phyloP scores from a whole-genome alignment of 2,888 invertebrate species.

The Sarcophaga variegata region DNA sequence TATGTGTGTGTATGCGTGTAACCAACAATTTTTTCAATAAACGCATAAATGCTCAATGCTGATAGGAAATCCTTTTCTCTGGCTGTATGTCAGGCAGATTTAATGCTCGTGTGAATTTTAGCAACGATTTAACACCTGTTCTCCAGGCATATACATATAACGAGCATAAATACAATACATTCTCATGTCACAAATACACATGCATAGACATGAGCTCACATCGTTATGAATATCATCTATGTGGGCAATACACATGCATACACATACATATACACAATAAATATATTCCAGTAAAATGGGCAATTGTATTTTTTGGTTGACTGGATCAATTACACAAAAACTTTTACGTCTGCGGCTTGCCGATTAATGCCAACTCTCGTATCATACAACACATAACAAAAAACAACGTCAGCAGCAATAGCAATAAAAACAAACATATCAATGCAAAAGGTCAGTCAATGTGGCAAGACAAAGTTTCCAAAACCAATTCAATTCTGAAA shows the following conservation, averaged over 20 bases:
- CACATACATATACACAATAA: constrained; percentile 44
- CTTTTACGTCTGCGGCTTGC: constrained; percentile 70
- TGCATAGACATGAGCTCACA: not conserved
- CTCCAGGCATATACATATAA: constrained; percentile 47
- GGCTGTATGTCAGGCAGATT: constrained; percentile 75
- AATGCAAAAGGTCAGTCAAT: constrained; percentile 64
- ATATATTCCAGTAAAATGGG: constrained; percentile 34
- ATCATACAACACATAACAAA: constrained; percentile 37
- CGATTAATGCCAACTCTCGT: constrained; percentile 66
- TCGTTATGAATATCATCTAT: not conserved
- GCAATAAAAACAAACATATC: constrained; percentile 17
- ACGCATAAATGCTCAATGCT: constrained; percentile 70
- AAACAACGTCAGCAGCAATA: constrained; percentile 28
- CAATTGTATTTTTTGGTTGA: constrained; percentile 68
- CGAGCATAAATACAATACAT: constrained; percentile 10
- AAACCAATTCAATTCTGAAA: not conserved
- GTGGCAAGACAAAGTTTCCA: constrained; percentile 59
- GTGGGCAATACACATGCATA: constrained; percentile 11
- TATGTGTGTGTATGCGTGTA: not conserved
- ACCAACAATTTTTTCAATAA: not conserved
- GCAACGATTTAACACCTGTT: constrained; percentile 79
- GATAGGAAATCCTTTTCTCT: constrained; percentile 50
- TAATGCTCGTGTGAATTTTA: constrained; percentile 80
- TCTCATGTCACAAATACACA: constrained; percentile 3
- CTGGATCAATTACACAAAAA: constrained; percentile 69